These are phyloP conservation scores for Gavialis gangeticus DNA, from an alignment of 2,113 vertebrate genomes.

Conservation along the genomic window DNA sequence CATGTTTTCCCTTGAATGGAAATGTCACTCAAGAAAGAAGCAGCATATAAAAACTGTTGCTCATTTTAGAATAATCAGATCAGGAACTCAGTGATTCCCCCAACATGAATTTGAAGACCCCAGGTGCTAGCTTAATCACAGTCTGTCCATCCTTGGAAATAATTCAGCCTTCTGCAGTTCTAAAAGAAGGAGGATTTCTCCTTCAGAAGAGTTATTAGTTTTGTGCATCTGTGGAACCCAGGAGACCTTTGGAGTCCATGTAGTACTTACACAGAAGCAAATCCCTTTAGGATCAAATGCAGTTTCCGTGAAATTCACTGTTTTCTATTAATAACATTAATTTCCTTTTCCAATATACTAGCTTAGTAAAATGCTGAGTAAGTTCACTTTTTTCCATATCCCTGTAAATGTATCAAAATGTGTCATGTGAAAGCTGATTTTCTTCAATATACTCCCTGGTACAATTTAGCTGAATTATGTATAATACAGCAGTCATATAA, in stretches of 20 bases:
- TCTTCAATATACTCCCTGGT: constrained; percentile 48
- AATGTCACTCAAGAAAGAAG: neutral
- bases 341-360: constrained; percentile 38
- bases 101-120: neutral
- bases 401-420: neutral
- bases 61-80: neutral
- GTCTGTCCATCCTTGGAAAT: neutral
- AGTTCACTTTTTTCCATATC: constrained; percentile 21
- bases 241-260: constrained; percentile 11
- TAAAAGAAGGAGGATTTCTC: neutral
- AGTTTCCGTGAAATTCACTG: constrained; percentile 31
- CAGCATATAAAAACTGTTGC: neutral
- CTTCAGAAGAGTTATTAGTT: neutral
- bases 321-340: neutral
- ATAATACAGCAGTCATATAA: constrained; percentile 38
- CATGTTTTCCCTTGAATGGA: neutral
- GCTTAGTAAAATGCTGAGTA: neutral
- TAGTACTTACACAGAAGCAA: constrained; percentile 39
- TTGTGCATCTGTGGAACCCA: constrained; percentile 13
- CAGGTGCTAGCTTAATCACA: neutral
- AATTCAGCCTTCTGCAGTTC: neutral
- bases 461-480: constrained; percentile 49
- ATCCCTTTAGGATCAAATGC: constrained; percentile 30
- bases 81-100: neutral
- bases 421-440: constrained; percentile 30